These are phyloP conservation scores for Parnassius apollo DNA, from an alignment of 2,888 invertebrate genomes.

Conservation along the genomic window DNA sequence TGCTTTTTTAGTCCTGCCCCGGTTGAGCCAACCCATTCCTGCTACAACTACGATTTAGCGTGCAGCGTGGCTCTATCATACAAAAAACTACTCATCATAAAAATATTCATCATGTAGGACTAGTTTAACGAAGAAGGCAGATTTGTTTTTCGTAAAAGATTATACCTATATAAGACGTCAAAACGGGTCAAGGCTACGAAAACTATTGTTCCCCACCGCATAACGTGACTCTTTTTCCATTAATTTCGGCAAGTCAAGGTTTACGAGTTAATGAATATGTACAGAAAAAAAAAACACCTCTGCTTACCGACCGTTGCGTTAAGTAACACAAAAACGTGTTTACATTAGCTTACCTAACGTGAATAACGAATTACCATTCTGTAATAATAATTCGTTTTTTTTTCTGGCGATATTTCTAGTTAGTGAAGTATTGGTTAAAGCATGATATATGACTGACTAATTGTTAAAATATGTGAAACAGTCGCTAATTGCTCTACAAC, in stretches of 20 bases:
- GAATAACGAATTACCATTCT: constrained; percentile 9
- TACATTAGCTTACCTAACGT: constrained; percentile 7
- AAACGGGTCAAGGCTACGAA: constrained; percentile 44
- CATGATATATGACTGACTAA: too few relatives aligned
- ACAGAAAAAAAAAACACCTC: constrained; percentile 33
- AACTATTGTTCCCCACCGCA: constrained; percentile 41
- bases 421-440: too few relatives aligned
- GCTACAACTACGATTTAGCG: too few relatives aligned
- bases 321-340: constrained; percentile 16
- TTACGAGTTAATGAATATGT: constrained; percentile 42
- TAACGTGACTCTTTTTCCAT: constrained; percentile 42
- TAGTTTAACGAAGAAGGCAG: background rate
- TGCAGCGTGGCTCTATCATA: too few relatives aligned
- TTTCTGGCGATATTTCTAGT: too few relatives aligned
- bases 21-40: too few relatives aligned
- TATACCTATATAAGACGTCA: constrained; percentile 19
- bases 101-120: too few relatives aligned
- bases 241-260: constrained; percentile 45
- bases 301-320: constrained; percentile 19
- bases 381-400: background rate
- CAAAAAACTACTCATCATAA: too few relatives aligned
- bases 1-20: too few relatives aligned
- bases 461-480: too few relatives aligned
- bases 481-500: too few relatives aligned
- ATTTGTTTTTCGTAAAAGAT: constrained; percentile 15